Percentiles rank a stretch among this genome's conserved stretches.
These are phyloP conservation scores for Daubentonia madagascariensis DNA, from an alignment of 2,113 vertebrate species.

Conservation along the genomic window DNA sequence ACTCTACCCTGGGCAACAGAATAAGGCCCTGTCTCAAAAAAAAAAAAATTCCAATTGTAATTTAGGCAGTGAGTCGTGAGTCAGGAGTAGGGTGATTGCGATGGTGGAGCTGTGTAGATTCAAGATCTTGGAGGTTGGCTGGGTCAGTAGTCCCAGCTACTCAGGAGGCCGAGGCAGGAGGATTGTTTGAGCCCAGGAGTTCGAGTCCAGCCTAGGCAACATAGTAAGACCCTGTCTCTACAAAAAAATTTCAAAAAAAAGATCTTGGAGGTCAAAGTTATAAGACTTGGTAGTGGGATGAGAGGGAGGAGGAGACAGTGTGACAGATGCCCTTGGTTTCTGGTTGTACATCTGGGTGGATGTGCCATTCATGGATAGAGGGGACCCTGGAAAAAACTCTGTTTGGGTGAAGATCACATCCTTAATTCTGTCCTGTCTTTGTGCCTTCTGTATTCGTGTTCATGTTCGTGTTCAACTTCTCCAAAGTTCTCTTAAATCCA, in stretches of 20 bases:
- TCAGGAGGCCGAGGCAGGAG: too few relatives aligned
- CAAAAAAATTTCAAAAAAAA: too few relatives aligned
- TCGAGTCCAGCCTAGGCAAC: too few relatives aligned
- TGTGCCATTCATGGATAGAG: fast-evolving
- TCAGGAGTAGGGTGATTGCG: neutral
- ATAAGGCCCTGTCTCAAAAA: too few relatives aligned
- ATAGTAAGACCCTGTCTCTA: too few relatives aligned
- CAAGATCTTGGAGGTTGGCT: neutral
- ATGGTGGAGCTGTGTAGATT: too few relatives aligned
- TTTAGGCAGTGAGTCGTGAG: neutral
- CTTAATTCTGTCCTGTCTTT: neutral
- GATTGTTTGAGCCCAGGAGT: too few relatives aligned
- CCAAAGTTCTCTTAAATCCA: neutral
- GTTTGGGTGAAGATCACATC: neutral
- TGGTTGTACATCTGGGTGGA: fast-evolving
- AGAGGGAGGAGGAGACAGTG: neutral
- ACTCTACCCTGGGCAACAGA: too few relatives aligned
- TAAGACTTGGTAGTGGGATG: too few relatives aligned
- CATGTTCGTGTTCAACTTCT: neutral
- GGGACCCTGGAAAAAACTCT: neutral
- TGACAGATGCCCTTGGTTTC: neutral
- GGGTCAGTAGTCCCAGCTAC: too few relatives aligned
- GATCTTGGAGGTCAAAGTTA: neutral
- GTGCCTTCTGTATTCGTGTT: neutral
- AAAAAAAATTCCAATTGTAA: neutral